These are phyloP conservation scores for Clinocottus analis DNA, from an alignment of 2,113 vertebrate species.

Conservation along the genomic window DNA sequence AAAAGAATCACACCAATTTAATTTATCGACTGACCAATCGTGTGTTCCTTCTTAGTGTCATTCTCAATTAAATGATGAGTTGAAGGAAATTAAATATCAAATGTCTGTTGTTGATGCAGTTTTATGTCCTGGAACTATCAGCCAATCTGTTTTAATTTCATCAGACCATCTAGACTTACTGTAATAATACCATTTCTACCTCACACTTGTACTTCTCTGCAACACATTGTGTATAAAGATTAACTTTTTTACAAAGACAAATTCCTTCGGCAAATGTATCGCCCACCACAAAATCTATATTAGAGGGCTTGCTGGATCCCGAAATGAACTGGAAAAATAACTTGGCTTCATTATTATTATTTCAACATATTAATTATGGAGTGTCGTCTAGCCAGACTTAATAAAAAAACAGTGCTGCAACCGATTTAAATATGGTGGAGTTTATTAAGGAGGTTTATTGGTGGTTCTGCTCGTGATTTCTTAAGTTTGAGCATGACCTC, in stretches of 20 bases:
- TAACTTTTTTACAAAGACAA: constrained; percentile 20
- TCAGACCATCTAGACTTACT: background rate
- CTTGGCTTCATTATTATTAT: constrained; percentile 69
- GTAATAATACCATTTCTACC: constrained; percentile 10
- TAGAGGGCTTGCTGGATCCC: constrained; percentile 42
- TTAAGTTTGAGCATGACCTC: constrained; percentile 60
- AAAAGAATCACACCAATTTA: background rate
- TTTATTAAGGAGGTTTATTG: constrained; percentile 75
- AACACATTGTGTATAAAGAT: background rate
- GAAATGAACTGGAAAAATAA: constrained; percentile 56
- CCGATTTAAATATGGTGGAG: constrained; percentile 68
- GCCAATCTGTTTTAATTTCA: background rate
- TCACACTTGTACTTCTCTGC: constrained; percentile 1
- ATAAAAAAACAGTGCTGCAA: constrained; percentile 54
- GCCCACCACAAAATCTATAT: constrained; percentile 31
- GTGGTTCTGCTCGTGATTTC: constrained; percentile 51
- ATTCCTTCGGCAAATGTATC: constrained; percentile 31
- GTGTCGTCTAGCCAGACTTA: constrained; percentile 66
- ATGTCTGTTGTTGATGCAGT: background rate
- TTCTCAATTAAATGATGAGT: too few relatives aligned
- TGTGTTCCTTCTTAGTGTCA: too few relatives aligned
- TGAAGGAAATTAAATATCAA: too few relatives aligned
- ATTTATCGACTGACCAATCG: background rate
- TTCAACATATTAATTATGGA: constrained; percentile 68
- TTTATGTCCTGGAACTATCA: background rate